Evolutionary conservation across 2,113 vertebrate genomes (phyloP).

Genomic region (Albula glossodonta): DNA sequence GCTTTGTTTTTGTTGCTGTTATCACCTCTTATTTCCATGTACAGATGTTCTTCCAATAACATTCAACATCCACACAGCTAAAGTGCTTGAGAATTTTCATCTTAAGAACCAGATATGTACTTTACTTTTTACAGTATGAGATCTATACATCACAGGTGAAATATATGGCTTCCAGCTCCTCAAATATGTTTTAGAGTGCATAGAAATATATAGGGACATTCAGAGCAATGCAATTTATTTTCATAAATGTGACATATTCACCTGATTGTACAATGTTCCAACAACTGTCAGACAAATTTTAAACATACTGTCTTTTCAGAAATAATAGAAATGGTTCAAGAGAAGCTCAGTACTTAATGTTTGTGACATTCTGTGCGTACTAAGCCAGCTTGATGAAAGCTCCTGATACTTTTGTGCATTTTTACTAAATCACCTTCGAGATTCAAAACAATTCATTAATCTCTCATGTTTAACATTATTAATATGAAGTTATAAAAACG

Average conservation of each 20-base stretch:
- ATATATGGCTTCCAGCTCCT: slow-evolving; percentile 53
- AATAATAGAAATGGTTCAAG: neutral
- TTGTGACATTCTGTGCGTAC: neutral
- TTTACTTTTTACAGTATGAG: slow-evolving; percentile 51
- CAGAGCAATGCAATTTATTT: slow-evolving; percentile 40
- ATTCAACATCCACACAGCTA: slow-evolving; percentile 65
- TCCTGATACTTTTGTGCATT: slow-evolving; percentile 13
- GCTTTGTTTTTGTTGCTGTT: slow-evolving; percentile 18
- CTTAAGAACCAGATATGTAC: slow-evolving; percentile 42
- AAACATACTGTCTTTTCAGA: neutral
- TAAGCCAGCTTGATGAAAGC: slow-evolving; percentile 1
- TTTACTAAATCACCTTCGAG: slow-evolving; percentile 21
- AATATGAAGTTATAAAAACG: slow-evolving; percentile 21
- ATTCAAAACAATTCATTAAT: slow-evolving; percentile 32
- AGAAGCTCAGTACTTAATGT: neutral
- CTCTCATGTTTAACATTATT: slow-evolving; percentile 29
- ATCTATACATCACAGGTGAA: slow-evolving; percentile 30
- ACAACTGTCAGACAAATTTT: neutral
- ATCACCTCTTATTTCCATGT: slow-evolving; percentile 46
- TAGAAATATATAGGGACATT: slow-evolving; percentile 45
- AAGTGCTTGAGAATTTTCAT: slow-evolving; percentile 68
- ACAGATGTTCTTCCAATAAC: slow-evolving; percentile 56
- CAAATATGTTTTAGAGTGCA: slow-evolving; percentile 45
- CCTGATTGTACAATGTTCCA: neutral
- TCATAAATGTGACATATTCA: neutral